These are phyloP conservation scores for Sylvilagus bachmani DNA, from an alignment of 2,113 vertebrate species.

Conservation along the genomic window DNA sequence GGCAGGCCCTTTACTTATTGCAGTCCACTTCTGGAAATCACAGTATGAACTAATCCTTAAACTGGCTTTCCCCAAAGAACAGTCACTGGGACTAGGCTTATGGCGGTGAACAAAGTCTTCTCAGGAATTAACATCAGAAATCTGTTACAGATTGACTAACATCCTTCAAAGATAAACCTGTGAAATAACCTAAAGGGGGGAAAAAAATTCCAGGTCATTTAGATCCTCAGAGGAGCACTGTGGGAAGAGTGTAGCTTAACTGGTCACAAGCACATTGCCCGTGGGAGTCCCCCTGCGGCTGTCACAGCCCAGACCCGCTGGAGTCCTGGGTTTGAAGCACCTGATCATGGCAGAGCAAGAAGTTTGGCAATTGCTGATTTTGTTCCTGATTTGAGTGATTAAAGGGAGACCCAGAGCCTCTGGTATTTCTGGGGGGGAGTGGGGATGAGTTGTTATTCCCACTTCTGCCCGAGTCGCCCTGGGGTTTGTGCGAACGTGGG, in stretches of 20 bases:
- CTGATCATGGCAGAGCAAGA: background rate
- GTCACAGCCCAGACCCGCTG: background rate
- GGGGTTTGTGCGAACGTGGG: background rate
- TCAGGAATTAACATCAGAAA: constrained; percentile 48
- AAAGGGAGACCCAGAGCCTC: background rate
- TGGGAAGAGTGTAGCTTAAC: background rate
- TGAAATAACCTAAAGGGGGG: constrained; percentile 4
- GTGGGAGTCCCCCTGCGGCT: background rate
- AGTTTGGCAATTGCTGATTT: background rate
- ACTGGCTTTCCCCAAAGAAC: constrained; percentile 3
- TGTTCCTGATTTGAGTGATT: background rate
- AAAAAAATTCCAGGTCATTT: constrained; percentile 29
- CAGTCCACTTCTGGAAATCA: constrained; percentile 26
- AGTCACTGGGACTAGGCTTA: background rate
- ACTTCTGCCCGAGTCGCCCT: background rate
- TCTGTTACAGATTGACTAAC: background rate
- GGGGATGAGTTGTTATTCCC: background rate
- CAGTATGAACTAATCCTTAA: constrained; percentile 20
- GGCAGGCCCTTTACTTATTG: background rate
- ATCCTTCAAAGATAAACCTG: background rate
- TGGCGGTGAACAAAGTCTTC: constrained; percentile 22
- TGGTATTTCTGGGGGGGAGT: background rate
- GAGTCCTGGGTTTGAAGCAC: background rate
- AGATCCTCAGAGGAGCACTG: background rate
- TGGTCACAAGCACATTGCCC: background rate